Evolutionary conservation across 2,888 invertebrate species (phyloP), one percentile per base, ranked within the genome.

Genomic region (Eupithecia vulgata): DNA sequence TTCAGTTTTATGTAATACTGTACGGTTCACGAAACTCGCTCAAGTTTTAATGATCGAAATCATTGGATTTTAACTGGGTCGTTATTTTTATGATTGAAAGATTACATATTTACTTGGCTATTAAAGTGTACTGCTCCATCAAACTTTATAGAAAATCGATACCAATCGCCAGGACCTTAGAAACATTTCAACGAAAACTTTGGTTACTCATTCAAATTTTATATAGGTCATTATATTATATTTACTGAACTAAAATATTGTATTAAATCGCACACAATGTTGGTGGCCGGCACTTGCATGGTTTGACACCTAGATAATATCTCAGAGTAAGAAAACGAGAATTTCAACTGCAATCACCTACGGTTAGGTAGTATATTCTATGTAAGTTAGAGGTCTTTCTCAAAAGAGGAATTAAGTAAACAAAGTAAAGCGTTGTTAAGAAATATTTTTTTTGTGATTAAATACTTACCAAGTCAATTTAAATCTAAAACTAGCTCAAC

Each of bases 101-200:
- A 62, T 61, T 62, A 62, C 34, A 37, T 64, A 64, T 37, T 64
- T 35, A 62, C 35, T 62, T 35, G 8, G 62, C 34, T 62, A 62
- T 62, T 40, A 42, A 65, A 37, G 10, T 65, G 25, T 65, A 40
- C 13, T 37, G 37, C 40, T 21, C 21, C 40, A 62, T 62, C 8
- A 35, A 62, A 59, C 25, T 15, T 64, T 21, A 64, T 21, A 34
- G 61, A 37, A 64, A 37, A 62, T 70, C 48, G 45, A 70, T 70
- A 57, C 65, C 65, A 52, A 65, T 34, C 52, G 21, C 65, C 59
- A 66, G 65, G 37, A 62, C 61, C 45, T 65, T 34, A 48, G 30
- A 30, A 68, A 74, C 67, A 64, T 73, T 67, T 35, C 70, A 73
- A 70, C 70, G 64, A 70, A 70, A 70, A 70, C 30, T 59, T 72